A percentile compares a stretch with the other conserved stretches of the same genome.
These are phyloP conservation scores for Cervus canadensis DNA, from an alignment of 2,113 vertebrate genomes.

Conservation along the genomic window DNA sequence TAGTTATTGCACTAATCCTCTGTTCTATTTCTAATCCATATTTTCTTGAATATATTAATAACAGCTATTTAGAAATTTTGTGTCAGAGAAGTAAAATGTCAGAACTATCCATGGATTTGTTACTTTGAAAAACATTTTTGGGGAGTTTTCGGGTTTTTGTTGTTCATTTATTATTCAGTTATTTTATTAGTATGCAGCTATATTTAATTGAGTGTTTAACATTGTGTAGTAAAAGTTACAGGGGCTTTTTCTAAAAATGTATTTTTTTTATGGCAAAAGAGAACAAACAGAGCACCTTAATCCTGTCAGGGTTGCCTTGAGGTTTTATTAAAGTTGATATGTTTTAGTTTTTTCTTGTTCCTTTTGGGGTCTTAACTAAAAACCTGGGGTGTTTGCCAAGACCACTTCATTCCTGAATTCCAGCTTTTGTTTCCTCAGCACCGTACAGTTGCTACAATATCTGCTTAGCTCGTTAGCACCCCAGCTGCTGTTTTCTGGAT, in stretches of 20 bases:
- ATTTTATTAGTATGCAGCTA: not conserved
- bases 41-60: not conserved
- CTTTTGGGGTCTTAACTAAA: constrained; percentile 22
- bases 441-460: not conserved
- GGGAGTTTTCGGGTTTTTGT: not conserved
- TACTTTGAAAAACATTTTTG: not conserved
- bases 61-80: not conserved
- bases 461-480: constrained; percentile 17
- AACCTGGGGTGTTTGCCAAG: not conserved
- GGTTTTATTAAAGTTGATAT: constrained; percentile 9
- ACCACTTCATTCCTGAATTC: not conserved
- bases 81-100: not conserved
- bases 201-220: not conserved
- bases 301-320: not conserved
- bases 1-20: not conserved
- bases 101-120: not conserved
- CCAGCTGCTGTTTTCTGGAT: constrained; percentile 39
- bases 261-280: not conserved
- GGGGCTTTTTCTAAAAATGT: not conserved
- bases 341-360: constrained; percentile 12
- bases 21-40: not conserved
- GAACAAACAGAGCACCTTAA: not conserved
- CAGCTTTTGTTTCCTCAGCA: not conserved
- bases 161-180: not conserved
- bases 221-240: not conserved